Percentiles rank a stretch among this genome's conserved stretches.
These are phyloP conservation scores for Sapayoa aenigma DNA, from an alignment of 2,113 vertebrate genomes.

Conservation along the genomic window DNA sequence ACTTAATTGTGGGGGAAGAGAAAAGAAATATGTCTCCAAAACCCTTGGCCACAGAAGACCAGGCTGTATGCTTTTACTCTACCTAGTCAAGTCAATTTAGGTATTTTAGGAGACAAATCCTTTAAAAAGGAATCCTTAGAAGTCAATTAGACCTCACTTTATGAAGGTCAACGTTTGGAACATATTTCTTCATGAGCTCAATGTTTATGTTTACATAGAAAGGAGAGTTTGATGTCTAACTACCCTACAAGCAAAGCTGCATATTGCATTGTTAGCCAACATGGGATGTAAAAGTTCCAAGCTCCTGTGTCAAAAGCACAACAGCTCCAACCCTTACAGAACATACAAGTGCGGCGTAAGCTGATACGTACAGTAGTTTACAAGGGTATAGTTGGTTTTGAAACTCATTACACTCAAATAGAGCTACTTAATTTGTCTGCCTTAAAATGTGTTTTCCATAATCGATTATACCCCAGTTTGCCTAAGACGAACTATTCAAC, in stretches of 20 bases:
- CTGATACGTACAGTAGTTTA: background rate
- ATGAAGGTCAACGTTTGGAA: conserved; percentile 66
- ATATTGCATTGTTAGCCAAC: conserved; percentile 75
- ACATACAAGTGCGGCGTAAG: rapidly evolving
- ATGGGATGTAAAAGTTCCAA: conserved; percentile 25
- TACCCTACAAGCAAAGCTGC: conserved; percentile 64
- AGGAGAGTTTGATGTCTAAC: conserved; percentile 52
- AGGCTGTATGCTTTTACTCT: background rate
- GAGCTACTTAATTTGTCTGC: conserved; percentile 15
- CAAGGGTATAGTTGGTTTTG: conserved; percentile 1
- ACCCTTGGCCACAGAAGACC: conserved; percentile 44
- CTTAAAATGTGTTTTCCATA: background rate
- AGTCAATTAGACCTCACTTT: background rate
- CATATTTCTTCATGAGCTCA: conserved; percentile 74
- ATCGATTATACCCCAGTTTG: background rate
- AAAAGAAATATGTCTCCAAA: conserved; percentile 79
- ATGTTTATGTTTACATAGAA: conserved; percentile 65
- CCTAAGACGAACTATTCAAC: background rate
- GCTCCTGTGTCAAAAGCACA: background rate
- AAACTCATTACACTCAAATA: background rate
- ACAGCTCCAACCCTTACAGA: background rate
- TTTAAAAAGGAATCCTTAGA: background rate
- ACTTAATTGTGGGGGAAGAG: conserved; percentile 65
- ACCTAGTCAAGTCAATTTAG: background rate
- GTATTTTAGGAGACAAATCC: background rate